Evolutionary conservation across 2,797 vertebrate genomes (phyloP), one percentile per base, ranked within the genome.

Genomic region (Coregonus ussuriensis): DNA sequence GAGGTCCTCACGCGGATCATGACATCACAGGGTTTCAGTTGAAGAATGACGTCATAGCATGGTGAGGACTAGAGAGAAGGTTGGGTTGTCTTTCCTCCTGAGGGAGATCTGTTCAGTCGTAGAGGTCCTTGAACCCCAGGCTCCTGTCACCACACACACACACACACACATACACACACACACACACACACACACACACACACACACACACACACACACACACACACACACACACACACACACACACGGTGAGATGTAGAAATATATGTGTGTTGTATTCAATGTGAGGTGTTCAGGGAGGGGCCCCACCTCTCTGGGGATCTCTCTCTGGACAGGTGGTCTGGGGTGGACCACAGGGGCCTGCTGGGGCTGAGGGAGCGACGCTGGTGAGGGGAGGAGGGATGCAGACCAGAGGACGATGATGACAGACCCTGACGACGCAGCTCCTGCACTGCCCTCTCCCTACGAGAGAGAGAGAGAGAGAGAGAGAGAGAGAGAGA

Each of bases 401-500:
- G 74, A 15, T 89, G 91, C 72, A 90, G 83, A 0, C 87, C 79
- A 81, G 89, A 77, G 66, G 87, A 83, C 92, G 88, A 76, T 81
- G 89, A 71, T 35, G 85, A 85, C 53, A 81, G 84, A 80, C 89
- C 93, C 68, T 94, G 92, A 54, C 80, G 78, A 18, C 84, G 91
- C 85, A 94, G 88, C 77, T 95, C 92, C 85, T 93, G 92, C 33
- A 93, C 87, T 35, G 94, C 91, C 79, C 82, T 75, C 75, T 95
- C 93, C 80, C 96, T 96, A 89, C 81, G 79, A 71, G 13, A 74
- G 65, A 77, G 7, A 77, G 31, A 71, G 5, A 71, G 75, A 15
- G 51, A 66, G 47, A 41, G 18, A 25, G 47, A 53, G 56, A 25
- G 35, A 67, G n/a, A 74, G 14, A 66, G 53, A 53, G 71, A 35